Evolutionary conservation across 2,888 invertebrate species (phyloP).

Genomic region (Beris morrisii): DNA sequence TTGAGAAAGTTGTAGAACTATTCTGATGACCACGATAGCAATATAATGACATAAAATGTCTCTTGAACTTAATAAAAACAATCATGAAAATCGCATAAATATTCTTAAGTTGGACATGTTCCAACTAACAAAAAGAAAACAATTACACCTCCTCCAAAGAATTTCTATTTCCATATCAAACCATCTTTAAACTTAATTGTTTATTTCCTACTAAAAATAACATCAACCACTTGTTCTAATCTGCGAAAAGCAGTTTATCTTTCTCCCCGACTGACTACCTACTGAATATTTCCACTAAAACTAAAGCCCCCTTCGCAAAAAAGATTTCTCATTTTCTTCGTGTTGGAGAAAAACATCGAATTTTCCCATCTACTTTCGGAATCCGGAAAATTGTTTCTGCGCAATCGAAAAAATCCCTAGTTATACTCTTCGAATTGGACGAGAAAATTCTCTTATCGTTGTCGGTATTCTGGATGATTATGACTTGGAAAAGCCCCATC

Average conservation of each 20-base stretch:
- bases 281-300: too few species aligned
- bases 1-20: too few species aligned
- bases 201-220: constrained; percentile 18
- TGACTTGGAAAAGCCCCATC: constrained; percentile 17
- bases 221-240: constrained; percentile 23
- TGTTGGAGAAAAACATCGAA: constrained; percentile 28
- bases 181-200: constrained; percentile 16
- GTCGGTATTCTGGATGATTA: constrained; percentile 2
- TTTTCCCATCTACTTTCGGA: not conserved
- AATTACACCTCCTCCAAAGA: not conserved
- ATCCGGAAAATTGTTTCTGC: not conserved
- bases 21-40: too few species aligned
- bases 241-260: not conserved
- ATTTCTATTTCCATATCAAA: constrained; percentile 17
- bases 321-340: not conserved
- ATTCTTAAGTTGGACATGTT: too few species aligned
- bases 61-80: too few species aligned
- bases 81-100: too few species aligned
- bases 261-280: too few species aligned
- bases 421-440: not conserved
- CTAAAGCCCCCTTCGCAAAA: too few species aligned
- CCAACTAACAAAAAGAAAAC: constrained; percentile 3
- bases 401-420: constrained; percentile 2
- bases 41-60: too few species aligned
- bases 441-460: not conserved